These are phyloP conservation scores for Chitala chitala DNA, from an alignment of 2,113 vertebrate species.

Conservation along the genomic window DNA sequence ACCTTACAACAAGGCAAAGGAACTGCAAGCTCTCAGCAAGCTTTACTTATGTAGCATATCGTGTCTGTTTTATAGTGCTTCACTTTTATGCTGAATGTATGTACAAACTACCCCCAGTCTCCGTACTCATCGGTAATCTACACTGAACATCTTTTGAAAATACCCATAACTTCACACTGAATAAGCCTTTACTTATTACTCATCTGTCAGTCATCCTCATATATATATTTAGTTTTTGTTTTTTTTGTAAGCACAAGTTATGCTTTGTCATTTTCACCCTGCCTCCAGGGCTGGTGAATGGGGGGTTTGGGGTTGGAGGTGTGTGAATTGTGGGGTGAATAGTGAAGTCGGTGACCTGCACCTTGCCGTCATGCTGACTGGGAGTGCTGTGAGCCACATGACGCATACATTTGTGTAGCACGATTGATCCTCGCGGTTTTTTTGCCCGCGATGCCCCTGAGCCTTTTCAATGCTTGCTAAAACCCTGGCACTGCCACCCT, in stretches of 20 bases:
- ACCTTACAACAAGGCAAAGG: neutral
- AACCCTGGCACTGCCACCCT: neutral
- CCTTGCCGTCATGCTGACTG: slow-evolving; percentile 33
- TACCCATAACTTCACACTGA: neutral
- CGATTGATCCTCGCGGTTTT: neutral
- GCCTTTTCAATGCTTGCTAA: neutral
- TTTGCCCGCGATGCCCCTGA: neutral
- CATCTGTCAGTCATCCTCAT: slow-evolving; percentile 21
- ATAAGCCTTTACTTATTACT: slow-evolving; percentile 12
- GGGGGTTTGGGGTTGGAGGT: slow-evolving; percentile 27
- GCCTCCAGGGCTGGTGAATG: slow-evolving; percentile 58
- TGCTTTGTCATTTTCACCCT: slow-evolving; percentile 53
- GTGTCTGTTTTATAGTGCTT: slow-evolving; percentile 22
- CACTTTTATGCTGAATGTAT: slow-evolving; percentile 4
- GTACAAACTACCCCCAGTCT: slow-evolving; percentile 32
- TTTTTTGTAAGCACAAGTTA: slow-evolving; percentile 43
- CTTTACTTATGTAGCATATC: neutral
- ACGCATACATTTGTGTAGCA: neutral
- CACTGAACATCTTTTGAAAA: slow-evolving; percentile 13
- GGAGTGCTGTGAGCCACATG: neutral
- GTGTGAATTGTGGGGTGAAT: slow-evolving; percentile 16
- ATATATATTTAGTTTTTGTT: no score
- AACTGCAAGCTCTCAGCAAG: neutral
- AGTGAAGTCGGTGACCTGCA: slow-evolving; percentile 54
- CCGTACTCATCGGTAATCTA: slow-evolving; percentile 31